Evolutionary conservation across 2,113 vertebrate genomes (phyloP), one percentile per base, ranked within the genome.

Genomic region (Bolborhynchus lineola): DNA sequence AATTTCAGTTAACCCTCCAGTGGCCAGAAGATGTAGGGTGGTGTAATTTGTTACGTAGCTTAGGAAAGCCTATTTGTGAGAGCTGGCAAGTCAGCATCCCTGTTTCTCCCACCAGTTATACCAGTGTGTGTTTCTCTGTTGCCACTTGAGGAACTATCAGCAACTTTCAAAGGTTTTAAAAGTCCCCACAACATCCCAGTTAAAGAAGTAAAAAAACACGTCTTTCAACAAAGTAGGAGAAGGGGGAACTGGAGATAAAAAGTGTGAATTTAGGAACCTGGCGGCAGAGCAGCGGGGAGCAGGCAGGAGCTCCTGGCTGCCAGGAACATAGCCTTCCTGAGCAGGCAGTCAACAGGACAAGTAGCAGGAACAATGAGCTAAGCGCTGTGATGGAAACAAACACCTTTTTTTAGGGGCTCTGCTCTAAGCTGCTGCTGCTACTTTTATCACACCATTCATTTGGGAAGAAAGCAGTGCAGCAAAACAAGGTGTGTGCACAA

Each of bases 301-400:
- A 82, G 81, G 52, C 94, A 80, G 87, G 92, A 93, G 90, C 49
- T 91, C 44, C 81, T 76, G 75, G 82, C 87, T 91, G 84, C 70
- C 6, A 13, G 67, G 74, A 95, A 88, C 71, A 7, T 1, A 10
- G 67, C 35, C 71, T 96, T 94, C 93, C 93, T 96, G 95, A 84
- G 71, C 79, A 88, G 31, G 81, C 92, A 94, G 84, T 91, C 96
- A 95, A 94, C 94, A 96, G 96, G 94, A 97, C 82, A 1, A 92
- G 82, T n/a, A 76, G 88, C 85, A 85, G 91, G 81, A 95, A 95
- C 78, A 94, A 92, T 94, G 94, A 96, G 87, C 84, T 97, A 76
- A 96, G 84, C 12, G 2, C 67, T 37, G 71, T 2, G 3, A 49
- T 91, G 90, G 91, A 86, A 96, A 94, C 84, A 96, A 96, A 86